Base-by-base conservation (phyloP, 2,113 vertebrate species). In the Dicrurus megarhynchus region DNA sequence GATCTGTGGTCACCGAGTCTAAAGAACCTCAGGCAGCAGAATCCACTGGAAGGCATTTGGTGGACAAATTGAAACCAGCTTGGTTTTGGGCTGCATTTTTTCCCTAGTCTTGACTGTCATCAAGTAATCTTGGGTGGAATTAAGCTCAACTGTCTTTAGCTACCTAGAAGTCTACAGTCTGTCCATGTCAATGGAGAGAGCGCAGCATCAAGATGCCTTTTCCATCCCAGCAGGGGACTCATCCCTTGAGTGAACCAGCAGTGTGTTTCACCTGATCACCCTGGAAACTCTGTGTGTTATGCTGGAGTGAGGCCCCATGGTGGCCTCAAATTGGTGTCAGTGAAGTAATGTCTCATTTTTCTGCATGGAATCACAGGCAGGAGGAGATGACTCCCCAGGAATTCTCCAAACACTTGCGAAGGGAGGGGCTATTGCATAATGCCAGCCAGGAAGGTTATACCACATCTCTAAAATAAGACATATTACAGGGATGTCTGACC, bases 321-420 rank as follows among this genome's bases (percentile, higher is more conserved):
- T 24, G 30, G 59, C 73, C 60, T 71, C 80, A 70, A 9, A 49
- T 16, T 46, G 28, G 60, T 92, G 84, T 71, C 80, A 74, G 44
- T 95, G 94, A 95, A 93, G 76, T 97, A 85, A 81, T 75, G 89
- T 95, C 93, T 95, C 65, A 47, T 95, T 95, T 95, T 75, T 47
- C 73, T 15, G 6, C 3, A 0, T 70, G 73, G 83, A 89, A 47
- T 59, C 0, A 0, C 33, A 55, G 59, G 47, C 60, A 3, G 64
- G 50, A 88, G 57, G 76, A 90, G 86, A n/a, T 9, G 6, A 44
- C 68, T 93, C 77, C 73, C 67, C 41, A 47, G 86, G 73, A 93
- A 84, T 93, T 84, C 84, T 91, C 91, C 3, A 1, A 81, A 78
- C 9, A 6, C 44, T 89, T 96, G 52, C 14, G 59, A 77, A 92